These are phyloP conservation scores for Poeciliopsis presidionis DNA, from an alignment of 2,797 vertebrate genomes.

Conservation along the genomic window DNA sequence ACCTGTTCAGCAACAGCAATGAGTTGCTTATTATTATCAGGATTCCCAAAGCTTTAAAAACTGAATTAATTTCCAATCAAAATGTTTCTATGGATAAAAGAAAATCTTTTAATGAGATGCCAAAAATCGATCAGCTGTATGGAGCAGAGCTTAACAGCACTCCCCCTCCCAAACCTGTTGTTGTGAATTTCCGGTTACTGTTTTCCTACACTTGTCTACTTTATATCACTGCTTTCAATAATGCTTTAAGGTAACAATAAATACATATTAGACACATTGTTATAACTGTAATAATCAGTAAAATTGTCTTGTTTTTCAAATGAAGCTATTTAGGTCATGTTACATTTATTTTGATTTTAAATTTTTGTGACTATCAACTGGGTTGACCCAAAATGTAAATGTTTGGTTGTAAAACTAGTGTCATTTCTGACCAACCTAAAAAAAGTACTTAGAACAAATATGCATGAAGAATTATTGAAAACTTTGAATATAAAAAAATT, in stretches of 20 bases:
- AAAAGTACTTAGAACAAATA: not conserved
- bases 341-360: not conserved
- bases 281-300: not conserved
- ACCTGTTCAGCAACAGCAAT: not conserved
- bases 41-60: not conserved
- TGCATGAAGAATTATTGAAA: not conserved
- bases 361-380: not conserved
- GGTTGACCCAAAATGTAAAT: not conserved
- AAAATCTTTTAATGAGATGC: not conserved
- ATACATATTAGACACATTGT: not conserved
- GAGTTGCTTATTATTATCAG: not conserved
- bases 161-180: not conserved
- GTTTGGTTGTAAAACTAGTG: not conserved
- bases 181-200: not conserved
- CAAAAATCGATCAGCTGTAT: not conserved
- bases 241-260: not conserved
- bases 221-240: not conserved
- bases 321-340: not conserved
- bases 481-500: not conserved
- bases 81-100: not conserved
- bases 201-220: not conserved
- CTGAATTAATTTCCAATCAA: not conserved
- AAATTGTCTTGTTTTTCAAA: not conserved
- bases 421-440: not conserved
- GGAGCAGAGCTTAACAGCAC: not conserved